phyloP scores from a whole-genome alignment of 1,140 invertebrate genomes.

The Battus philenor region DNA sequence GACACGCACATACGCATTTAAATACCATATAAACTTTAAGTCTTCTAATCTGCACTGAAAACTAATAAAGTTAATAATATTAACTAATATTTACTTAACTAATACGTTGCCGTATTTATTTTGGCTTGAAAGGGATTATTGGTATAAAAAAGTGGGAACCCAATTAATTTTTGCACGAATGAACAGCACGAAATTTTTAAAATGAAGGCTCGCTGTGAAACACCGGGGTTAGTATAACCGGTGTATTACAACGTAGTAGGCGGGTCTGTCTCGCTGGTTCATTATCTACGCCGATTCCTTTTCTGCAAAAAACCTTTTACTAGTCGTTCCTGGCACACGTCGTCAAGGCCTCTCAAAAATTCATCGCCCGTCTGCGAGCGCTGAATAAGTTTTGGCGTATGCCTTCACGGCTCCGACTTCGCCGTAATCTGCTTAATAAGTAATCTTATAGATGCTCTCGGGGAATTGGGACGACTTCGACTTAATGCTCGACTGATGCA shows the following conservation, averaged over 20 bases:
- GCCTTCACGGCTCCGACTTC: constrained; percentile 28
- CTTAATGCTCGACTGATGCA: constrained; percentile 1
- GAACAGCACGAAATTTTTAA: neutral
- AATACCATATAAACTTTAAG: no score
- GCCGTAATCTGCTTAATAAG: constrained; percentile 44
- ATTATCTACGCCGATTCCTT: constrained; percentile 61
- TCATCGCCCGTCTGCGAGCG: constrained; percentile 63
- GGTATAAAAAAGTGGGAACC: no score
- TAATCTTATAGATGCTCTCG: constrained; percentile 26
- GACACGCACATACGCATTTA: no score
- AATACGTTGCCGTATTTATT: no score
- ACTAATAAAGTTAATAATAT: no score
- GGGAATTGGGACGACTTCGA: neutral
- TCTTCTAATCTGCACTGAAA: no score
- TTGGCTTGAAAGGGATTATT: no score
- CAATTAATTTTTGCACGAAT: constrained; percentile 5
- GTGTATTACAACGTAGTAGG: constrained; percentile 17
- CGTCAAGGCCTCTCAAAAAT: constrained; percentile 66
- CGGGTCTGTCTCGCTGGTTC: constrained; percentile 36
- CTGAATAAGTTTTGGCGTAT: constrained; percentile 45
- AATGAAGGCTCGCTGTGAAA: constrained; percentile 18
- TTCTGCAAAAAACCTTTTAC: constrained; percentile 55
- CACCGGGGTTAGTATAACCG: constrained; percentile 21
- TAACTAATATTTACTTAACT: no score
- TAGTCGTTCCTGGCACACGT: constrained; percentile 55